These are phyloP conservation scores for Ptilorrhoa leucosticta DNA, from an alignment of 2,113 vertebrate genomes.

Conservation along the genomic window DNA sequence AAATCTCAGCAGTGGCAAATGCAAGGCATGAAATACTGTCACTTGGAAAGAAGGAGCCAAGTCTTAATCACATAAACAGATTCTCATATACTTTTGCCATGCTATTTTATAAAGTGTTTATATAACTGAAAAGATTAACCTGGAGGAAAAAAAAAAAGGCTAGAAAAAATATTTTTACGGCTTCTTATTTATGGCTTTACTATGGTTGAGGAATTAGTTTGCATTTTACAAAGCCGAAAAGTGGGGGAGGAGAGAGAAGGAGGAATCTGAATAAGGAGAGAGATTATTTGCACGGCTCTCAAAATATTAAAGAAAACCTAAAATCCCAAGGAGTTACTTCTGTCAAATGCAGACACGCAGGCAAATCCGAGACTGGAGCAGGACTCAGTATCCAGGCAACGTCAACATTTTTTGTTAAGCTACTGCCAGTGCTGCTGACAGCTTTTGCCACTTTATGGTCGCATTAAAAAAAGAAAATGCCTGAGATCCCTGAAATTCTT, in stretches of 20 bases:
- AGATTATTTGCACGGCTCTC: background rate
- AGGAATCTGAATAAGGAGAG: background rate
- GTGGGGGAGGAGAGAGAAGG: background rate
- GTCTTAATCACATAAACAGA: conserved; percentile 43
- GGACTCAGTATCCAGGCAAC: conserved; percentile 46
- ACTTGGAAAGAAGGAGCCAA: background rate
- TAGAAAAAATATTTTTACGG: background rate
- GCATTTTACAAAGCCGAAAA: background rate
- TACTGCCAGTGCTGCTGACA: background rate
- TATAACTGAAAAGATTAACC: conserved; percentile 23
- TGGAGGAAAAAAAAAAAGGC: background rate
- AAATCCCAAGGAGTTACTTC: background rate
- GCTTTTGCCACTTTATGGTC: conserved; percentile 22
- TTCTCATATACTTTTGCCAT: background rate
- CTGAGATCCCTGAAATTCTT: background rate
- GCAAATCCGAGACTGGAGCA: background rate
- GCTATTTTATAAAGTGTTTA: conserved; percentile 23
- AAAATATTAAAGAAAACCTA: conserved; percentile 21
- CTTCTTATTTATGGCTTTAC: background rate
- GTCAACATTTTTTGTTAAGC: background rate
- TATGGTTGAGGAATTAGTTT: background rate
- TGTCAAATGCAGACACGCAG: background rate
- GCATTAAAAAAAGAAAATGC: background rate
- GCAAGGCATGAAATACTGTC: background rate
- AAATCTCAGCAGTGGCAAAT: background rate